Conservation (phyloP, 2,797 vertebrate genomes). For the Phrynocephalus vlangalii region DNA sequence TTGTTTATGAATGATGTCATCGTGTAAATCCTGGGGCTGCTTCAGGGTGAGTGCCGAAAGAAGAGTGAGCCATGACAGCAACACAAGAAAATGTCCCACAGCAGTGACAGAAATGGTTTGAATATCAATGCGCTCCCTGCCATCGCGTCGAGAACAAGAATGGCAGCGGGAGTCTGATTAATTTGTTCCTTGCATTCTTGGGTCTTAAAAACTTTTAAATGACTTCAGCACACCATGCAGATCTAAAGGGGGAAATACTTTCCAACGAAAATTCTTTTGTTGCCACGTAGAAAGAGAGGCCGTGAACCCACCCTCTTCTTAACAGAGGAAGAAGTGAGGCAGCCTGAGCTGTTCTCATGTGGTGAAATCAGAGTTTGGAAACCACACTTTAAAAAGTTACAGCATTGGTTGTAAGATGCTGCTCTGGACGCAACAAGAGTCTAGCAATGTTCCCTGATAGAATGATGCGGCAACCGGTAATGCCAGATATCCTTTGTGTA, state of each 20-base stretch:
- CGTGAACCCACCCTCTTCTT: too few relatives aligned
- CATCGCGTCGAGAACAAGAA: neutral
- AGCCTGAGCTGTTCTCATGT: too few relatives aligned
- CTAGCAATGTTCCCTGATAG: too few relatives aligned
- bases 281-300: neutral
- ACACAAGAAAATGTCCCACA: neutral
- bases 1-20: constrained; percentile 63
- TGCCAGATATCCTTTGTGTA: too few relatives aligned
- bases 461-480: too few relatives aligned
- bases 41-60: constrained; percentile 33
- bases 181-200: neutral
- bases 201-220: constrained; percentile 1
- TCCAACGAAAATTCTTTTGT: neutral
- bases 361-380: too few relatives aligned
- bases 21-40: constrained; percentile 22
- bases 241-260: neutral
- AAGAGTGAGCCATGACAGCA: constrained; percentile 7
- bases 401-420: too few relatives aligned
- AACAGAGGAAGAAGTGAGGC: too few relatives aligned
- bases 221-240: neutral
- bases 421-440: too few relatives aligned
- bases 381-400: too few relatives aligned
- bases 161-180: neutral
- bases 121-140: constrained; percentile 5
- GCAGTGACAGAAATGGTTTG: constrained; percentile 21